phyloP scores from a whole-genome alignment of 2,888 invertebrate species.

The Oscheius sp. region DNA sequence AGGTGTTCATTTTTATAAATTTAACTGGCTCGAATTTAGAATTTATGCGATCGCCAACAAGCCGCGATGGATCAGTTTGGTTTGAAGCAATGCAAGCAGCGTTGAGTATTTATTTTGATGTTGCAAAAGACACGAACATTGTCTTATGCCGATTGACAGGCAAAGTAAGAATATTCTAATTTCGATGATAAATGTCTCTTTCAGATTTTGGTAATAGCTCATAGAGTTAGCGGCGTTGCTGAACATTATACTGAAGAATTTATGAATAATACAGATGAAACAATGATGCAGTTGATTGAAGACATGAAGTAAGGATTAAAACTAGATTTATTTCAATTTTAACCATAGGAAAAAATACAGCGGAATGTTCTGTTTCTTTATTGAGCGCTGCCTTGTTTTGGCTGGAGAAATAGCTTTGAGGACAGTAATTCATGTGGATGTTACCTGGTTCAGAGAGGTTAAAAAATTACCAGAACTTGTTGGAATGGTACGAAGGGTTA shows the following conservation, averaged over 20 bases:
- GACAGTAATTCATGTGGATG: conserved; percentile 27
- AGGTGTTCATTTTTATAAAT: conserved; percentile 30
- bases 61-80: conserved; percentile 36
- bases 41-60: conserved; percentile 11
- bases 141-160: conserved; percentile 15
- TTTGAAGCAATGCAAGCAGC: conserved; percentile 44
- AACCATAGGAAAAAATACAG: conserved; percentile 37
- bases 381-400: conserved; percentile 45
- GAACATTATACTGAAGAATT: conserved; percentile 3
- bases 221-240: conserved; percentile 11
- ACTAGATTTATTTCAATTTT: background rate
- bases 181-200: background rate
- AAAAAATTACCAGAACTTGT: conserved; percentile 32
- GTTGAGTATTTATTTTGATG: conserved; percentile 40
- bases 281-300: background rate
- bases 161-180: conserved; percentile 16
- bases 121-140: conserved; percentile 45
- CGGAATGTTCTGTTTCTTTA: conserved; percentile 35
- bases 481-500: background rate
- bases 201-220: conserved; percentile 9
- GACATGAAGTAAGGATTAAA: background rate
- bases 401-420: conserved; percentile 44
- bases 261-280: conserved; percentile 2
- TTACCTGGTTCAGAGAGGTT: conserved; percentile 28
- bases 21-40: conserved; percentile 3